Evolutionary conservation across 1,140 invertebrate species (phyloP), one percentile per base, ranked within the genome.

Genomic region (Pseudomyrmex concolor): DNA sequence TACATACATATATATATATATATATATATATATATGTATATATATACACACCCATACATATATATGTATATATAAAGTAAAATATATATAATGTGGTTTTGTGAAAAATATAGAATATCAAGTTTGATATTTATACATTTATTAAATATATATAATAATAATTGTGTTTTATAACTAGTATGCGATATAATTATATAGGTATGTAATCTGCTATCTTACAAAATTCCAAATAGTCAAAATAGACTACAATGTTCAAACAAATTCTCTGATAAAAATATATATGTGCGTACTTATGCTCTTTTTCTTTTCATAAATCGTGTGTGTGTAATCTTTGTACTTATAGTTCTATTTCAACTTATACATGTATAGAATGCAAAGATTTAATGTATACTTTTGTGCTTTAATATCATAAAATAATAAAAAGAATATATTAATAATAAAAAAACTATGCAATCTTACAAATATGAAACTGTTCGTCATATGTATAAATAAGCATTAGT

Each of bases 391-490:
- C 5, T 8, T 67, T 77, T 59, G 66, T 80, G 81, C 66, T 84
- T 87, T 84, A 57, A 80, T 50, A 73, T 22, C 4, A 55, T 77
- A 59, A 86, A 83, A 55, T 83, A 59, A 86, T 83, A 86, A 83
- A 76, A 83, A 17, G 0, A 25, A 25, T 71, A 55, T 50, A 25
- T 12, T 83, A 45, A 15, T 15, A 45, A 55, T 55, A 68, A 60
- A 48, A 63, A 68, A 17, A 55, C 5, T 7, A 7, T 34, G 34
- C 34, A 34, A 34, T 34, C 0, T 34, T 34, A 34, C 5, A 34
- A 7, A 34, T 34, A 34, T 34, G 0, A 7, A 34, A 34, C 34
- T 34, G 34, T 5, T 34, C 5, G 7, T 0, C 34, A 34, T 34
- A 34, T 34, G 34, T 34, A 34, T 7, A 34, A 34, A 34, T 34